These are phyloP conservation scores for Marisa cornuarietis DNA, from an alignment of 1,140 invertebrate genomes.

Conservation along the genomic window DNA sequence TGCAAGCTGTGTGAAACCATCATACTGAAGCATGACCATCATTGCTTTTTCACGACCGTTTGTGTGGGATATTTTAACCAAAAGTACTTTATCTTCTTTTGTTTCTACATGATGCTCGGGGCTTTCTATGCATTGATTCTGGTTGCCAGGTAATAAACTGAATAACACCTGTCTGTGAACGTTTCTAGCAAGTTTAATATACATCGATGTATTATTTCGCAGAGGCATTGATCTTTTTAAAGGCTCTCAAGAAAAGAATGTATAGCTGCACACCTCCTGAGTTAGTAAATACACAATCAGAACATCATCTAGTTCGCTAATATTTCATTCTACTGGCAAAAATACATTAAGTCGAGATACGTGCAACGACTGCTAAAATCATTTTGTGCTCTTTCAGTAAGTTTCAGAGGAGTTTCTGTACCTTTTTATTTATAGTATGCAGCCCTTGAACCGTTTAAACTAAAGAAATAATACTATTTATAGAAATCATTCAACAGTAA, in stretches of 20 bases:
- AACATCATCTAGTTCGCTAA: too few species aligned
- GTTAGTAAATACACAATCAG: too few species aligned
- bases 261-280: neutral
- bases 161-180: neutral
- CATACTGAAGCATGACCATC: constrained; percentile 92
- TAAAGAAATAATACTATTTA: too few species aligned
- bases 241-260: neutral
- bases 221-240: neutral
- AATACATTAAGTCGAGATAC: too few species aligned
- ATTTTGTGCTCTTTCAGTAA: too few species aligned
- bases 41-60: constrained; percentile 89
- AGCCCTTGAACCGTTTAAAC: too few species aligned
- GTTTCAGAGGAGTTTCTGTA: too few species aligned
- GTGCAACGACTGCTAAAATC: too few species aligned
- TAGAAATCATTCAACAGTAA: too few species aligned
- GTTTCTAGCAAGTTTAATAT: neutral
- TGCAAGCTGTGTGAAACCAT: constrained; percentile 83
- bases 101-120: constrained; percentile 74
- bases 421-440: too few species aligned
- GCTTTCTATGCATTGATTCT: constrained; percentile 39
- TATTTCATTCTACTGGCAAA: too few species aligned
- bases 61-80: constrained; percentile 92
- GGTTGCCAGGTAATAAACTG: constrained; percentile 43
- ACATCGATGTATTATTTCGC: too few species aligned
- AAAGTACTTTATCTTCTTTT: constrained; percentile 86